Percentiles rank a stretch among this genome's conserved stretches.
Evolutionary conservation across 2,113 vertebrate genomes (phyloP).

Genomic region (Entelurus aequoreus): DNA sequence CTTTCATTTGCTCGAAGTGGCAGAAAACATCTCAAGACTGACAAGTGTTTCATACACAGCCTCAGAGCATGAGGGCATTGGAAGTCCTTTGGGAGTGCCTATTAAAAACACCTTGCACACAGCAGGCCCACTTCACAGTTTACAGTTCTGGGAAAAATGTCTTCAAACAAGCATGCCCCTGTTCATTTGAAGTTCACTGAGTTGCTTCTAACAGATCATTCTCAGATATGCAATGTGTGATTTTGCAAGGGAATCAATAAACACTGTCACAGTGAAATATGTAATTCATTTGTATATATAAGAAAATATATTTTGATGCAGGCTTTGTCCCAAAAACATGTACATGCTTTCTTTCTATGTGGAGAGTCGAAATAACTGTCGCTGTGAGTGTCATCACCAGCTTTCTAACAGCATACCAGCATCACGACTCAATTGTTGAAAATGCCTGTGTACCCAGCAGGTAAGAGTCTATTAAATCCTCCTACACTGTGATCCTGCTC

Average conservation of each 20-base stretch:
- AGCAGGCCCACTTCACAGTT: slow-evolving; percentile 38
- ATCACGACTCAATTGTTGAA: slow-evolving; percentile 69
- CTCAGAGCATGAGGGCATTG: slow-evolving; percentile 35
- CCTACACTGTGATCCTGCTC: slow-evolving; percentile 67
- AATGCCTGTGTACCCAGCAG: slow-evolving; percentile 66
- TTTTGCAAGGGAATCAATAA: slow-evolving; percentile 12
- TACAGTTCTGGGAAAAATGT: slow-evolving; percentile 15
- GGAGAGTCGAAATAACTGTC: slow-evolving; percentile 60
- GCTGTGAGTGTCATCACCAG: slow-evolving; percentile 57
- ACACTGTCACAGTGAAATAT: background rate
- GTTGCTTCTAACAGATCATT: slow-evolving; percentile 15
- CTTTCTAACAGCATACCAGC: slow-evolving; percentile 62
- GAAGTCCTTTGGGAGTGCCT: slow-evolving; percentile 39
- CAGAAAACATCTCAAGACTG: slow-evolving; percentile 25
- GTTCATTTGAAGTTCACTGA: slow-evolving; percentile 27
- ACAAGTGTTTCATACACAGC: slow-evolving; percentile 32
- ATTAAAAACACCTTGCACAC: slow-evolving; percentile 47
- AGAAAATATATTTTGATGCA: slow-evolving; percentile 26
- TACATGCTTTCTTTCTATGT: slow-evolving; percentile 43
- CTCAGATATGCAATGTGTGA: slow-evolving; percentile 10
- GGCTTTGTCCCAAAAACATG: slow-evolving; percentile 34
- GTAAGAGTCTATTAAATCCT: slow-evolving; percentile 70
- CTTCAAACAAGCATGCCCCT: slow-evolving; percentile 21
- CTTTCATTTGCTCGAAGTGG: slow-evolving; percentile 4
- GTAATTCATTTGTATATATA: background rate